Base-by-base conservation (phyloP, 2,888 invertebrate species). In the Aethes cnicana region DNA sequence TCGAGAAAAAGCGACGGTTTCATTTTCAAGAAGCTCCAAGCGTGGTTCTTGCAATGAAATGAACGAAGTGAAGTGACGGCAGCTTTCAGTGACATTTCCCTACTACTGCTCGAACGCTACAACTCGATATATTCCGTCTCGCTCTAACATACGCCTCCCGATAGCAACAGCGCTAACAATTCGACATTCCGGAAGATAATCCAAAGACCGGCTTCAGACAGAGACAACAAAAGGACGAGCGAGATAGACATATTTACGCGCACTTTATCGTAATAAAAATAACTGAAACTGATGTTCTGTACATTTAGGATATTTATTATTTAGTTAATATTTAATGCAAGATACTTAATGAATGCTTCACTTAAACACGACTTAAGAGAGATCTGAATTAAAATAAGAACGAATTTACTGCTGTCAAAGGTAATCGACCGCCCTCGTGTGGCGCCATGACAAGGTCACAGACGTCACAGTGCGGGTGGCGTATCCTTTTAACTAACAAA, bases 231-330 rank as follows among this genome's bases (percentile, higher is more conserved):
- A 2, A 35, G 8, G 7, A 4, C 2, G 21, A 49, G 21, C n/a
- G 35, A 35, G 46, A 52, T 4, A 16, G 43, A 2, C 21, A 37
- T 33, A 52, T 14, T 16, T 44, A 46, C 52, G 39, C 46, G 44
- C 52, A 26, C 28, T 46, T 52, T 52, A n/a, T 39, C 14, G 52
- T 21, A n/a, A 2, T 8, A 16, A n/a, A 26, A 23, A 8, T n/a
- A 17, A 20, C 21, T 4, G n/a, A n/a, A n/a, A n/a, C n/a, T n/a
- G n/a, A n/a, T n/a, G n/a, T n/a, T n/a, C n/a, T n/a, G n/a, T n/a
- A n/a, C n/a, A n/a, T n/a, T n/a, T n/a, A n/a, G n/a, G n/a, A n/a
- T n/a, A n/a, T n/a, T n/a, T n/a, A n/a, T n/a, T n/a, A n/a, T n/a
- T n/a, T n/a, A n/a, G n/a, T n/a, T n/a, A n/a, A n/a, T n/a, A n/a